These are phyloP conservation scores for Ianthella basta DNA, from an alignment of 37 sponge, comb jelly and placozoan genomes.

Conservation along the genomic window DNA sequence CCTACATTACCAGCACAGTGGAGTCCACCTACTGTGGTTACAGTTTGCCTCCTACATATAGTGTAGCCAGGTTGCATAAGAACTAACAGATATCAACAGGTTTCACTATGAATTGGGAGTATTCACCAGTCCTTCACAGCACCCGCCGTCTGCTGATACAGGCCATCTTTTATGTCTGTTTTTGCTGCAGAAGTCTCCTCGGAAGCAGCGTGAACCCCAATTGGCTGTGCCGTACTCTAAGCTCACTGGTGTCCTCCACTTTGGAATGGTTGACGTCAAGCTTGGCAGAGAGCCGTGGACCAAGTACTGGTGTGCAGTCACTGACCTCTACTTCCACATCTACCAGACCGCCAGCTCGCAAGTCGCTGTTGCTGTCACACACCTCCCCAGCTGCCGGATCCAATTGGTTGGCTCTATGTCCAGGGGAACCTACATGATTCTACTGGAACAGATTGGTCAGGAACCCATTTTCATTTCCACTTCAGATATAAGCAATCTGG, in stretches of 20 bases:
- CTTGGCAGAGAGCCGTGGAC: slow-evolving; percentile 44
- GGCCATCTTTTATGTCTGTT: too few species aligned
- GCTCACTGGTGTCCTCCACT: slow-evolving; percentile 8
- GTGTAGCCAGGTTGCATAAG: too few species aligned
- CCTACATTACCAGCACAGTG: too few species aligned
- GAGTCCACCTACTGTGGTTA: too few species aligned
- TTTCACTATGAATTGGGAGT: too few species aligned
- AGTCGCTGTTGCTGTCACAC: slow-evolving; percentile 10
- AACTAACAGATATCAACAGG: too few species aligned
- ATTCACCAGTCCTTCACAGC: too few species aligned
- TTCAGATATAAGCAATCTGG: slow-evolving; percentile 38
- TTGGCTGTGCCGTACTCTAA: background rate
- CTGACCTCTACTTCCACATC: slow-evolving; percentile 53
- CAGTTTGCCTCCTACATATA: too few species aligned
- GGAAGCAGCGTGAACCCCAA: slow-evolving; percentile 3
- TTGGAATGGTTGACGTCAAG: slow-evolving; percentile 55
- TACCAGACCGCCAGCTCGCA: slow-evolving; percentile 51
- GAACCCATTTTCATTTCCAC: slow-evolving; percentile 36
- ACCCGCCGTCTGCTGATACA: too few species aligned
- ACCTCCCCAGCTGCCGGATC: slow-evolving; percentile 19
- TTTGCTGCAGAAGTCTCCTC: background rate
- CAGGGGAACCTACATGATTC: slow-evolving; percentile 16
- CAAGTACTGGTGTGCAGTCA: slow-evolving; percentile 64
- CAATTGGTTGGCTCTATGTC: slow-evolving; percentile 4
- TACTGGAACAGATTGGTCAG: slow-evolving; percentile 23